Evolutionary conservation across 2,113 vertebrate species (phyloP).

Genomic region (Misgurnus mizolepis): DNA sequence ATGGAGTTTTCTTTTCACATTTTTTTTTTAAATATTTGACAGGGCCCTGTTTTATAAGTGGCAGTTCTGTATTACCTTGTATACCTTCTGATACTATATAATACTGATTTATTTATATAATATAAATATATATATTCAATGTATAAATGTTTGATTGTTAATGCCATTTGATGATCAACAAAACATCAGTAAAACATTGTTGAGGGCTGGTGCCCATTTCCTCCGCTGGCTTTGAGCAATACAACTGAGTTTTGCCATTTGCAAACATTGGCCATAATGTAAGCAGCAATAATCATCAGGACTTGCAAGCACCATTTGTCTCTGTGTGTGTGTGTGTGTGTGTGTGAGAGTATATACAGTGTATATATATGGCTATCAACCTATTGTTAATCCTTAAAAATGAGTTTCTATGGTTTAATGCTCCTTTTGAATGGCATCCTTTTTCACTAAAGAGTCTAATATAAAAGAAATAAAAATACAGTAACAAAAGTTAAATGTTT

Average conservation of each 20-base stretch:
- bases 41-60: constrained; percentile 75
- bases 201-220: constrained; percentile 59
- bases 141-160: constrained; percentile 73
- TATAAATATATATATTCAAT: constrained; percentile 71
- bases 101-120: constrained; percentile 36
- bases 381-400: constrained; percentile 69
- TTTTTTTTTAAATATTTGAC: constrained; percentile 56
- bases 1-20: constrained; percentile 70
- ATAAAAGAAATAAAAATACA: constrained; percentile 75
- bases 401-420: constrained; percentile 78
- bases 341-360: constrained; percentile 69
- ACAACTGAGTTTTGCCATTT: constrained; percentile 64
- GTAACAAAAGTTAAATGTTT: constrained; percentile 55
- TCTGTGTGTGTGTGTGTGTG: constrained; percentile 70
- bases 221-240: constrained; percentile 71
- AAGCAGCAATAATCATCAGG: constrained; percentile 74
- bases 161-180: constrained; percentile 63
- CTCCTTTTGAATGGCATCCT: constrained; percentile 82
- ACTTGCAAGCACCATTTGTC: constrained; percentile 57
- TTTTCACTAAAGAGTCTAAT: constrained; percentile 83
- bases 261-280: constrained; percentile 69
- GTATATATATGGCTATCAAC: constrained; percentile 65
- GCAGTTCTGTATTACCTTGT: constrained; percentile 74
- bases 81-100: constrained; percentile 67
- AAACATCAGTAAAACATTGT: constrained; percentile 26